Conservation (phyloP, 2,113 vertebrate species). For the Psilopsiagon aymara region DNA sequence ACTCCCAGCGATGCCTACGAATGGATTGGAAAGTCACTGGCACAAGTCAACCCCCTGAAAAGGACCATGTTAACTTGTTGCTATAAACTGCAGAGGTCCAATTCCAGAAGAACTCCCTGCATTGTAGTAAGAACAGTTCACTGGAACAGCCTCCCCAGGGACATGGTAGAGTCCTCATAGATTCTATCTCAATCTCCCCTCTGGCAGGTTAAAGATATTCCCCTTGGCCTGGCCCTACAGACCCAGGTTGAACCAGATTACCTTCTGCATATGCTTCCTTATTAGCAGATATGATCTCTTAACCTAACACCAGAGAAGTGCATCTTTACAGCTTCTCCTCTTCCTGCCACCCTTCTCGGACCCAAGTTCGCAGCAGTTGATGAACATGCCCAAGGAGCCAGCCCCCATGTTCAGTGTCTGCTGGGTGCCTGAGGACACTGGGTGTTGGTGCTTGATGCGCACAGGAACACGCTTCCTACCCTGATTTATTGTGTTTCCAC, state of each 20-base stretch:
- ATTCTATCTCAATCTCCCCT: too few species aligned
- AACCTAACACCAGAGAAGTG: not conserved
- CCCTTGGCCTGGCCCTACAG: too few species aligned
- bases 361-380: not conserved
- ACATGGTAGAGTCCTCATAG: accelerated
- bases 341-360: not conserved
- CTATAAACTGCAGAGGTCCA: not conserved
- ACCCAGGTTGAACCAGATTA: too few species aligned
- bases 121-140: too few species aligned
- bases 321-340: not conserved
- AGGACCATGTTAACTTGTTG: not conserved
- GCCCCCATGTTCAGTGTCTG: not conserved
- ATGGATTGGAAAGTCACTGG: not conserved
- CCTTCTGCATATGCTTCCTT: not conserved
- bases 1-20: not conserved
- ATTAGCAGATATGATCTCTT: not conserved
- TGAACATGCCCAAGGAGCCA: not conserved
- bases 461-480: accelerated
- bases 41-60: not conserved
- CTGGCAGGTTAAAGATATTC: too few species aligned
- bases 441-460: not conserved
- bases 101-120: not conserved
- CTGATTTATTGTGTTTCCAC: not conserved
- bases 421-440: not conserved
- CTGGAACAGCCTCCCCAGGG: too few species aligned